phyloP scores from a whole-genome alignment of 2,888 invertebrate species.

The Hirtodrosophila histrioides region DNA sequence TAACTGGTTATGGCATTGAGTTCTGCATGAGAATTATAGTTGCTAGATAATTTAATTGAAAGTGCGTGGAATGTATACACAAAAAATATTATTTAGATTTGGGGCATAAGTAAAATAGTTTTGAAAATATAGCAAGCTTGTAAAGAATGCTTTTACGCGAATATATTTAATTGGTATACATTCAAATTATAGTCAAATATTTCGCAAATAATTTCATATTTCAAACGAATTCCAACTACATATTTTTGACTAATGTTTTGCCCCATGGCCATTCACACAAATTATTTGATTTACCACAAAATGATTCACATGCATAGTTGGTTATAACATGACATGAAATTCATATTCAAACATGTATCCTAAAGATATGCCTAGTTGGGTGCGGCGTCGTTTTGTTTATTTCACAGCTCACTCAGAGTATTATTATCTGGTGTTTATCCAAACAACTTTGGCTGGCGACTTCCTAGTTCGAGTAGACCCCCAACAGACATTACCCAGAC shows the following conservation, averaged over 20 bases:
- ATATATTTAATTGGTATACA: too few relatives aligned
- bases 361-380: constrained; percentile 12
- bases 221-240: too few relatives aligned
- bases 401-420: constrained; percentile 30
- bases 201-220: too few relatives aligned
- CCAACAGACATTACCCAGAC: constrained; percentile 1
- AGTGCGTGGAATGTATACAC: not conserved
- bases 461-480: constrained; percentile 37
- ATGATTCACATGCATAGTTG: too few relatives aligned
- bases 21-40: constrained; percentile 11
- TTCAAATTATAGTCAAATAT: too few relatives aligned
- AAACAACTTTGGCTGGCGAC: constrained; percentile 30
- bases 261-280: too few relatives aligned
- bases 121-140: too few relatives aligned
- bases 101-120: too few relatives aligned
- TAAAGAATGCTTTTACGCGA: too few relatives aligned
- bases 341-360: constrained; percentile 10
- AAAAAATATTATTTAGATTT: not conserved
- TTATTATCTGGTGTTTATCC: constrained; percentile 25
- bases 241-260: too few relatives aligned
- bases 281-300: too few relatives aligned
- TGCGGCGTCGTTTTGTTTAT: constrained; percentile 27
- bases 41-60: constrained; percentile 1
- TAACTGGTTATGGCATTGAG: constrained; percentile 24
- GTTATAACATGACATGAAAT: not conserved